Conservation (phyloP, 2,888 invertebrate genomes). For the Dolichopus griseipennis region DNA sequence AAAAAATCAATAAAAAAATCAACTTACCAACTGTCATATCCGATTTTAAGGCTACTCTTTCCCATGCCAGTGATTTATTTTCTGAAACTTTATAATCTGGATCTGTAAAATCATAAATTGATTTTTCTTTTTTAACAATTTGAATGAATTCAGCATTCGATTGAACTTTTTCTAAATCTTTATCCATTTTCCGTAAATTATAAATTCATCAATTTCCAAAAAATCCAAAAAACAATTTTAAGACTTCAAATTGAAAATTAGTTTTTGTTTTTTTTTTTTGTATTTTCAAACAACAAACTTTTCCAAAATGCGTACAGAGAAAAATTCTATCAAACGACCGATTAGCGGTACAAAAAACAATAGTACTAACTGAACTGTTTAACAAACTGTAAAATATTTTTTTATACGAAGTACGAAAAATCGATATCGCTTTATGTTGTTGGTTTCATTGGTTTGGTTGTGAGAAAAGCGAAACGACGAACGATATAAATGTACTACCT, state of each 20-base stretch:
- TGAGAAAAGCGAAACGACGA: not conserved
- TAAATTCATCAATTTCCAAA: not conserved
- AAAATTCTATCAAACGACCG: not conserved
- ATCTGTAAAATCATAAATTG: constrained; percentile 41
- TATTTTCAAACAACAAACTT: not conserved
- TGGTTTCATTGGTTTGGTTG: not conserved
- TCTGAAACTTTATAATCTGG: constrained; percentile 42
- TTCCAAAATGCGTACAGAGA: not conserved
- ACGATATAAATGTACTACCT: not conserved
- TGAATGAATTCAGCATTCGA: constrained; percentile 42
- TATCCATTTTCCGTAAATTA: not conserved
- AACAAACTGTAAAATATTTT: too few species aligned
- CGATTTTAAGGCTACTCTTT: constrained; percentile 39
- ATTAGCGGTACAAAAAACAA: not conserved
- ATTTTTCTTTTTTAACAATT: constrained; percentile 40
- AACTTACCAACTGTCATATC: constrained; percentile 40
- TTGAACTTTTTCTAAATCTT: constrained; percentile 19
- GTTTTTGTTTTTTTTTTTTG: not conserved
- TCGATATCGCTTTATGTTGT: not conserved
- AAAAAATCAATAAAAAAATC: constrained; percentile 3
- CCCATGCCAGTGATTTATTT: constrained; percentile 40
- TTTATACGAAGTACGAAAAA: not conserved
- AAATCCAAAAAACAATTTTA: too few species aligned
- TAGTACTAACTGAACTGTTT: not conserved
- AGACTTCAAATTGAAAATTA: not conserved